A percentile compares a stretch with the other conserved stretches of the same genome.
Evolutionary conservation across 2,113 vertebrate species (phyloP).

Genomic region (Hippocampus zosterae): DNA sequence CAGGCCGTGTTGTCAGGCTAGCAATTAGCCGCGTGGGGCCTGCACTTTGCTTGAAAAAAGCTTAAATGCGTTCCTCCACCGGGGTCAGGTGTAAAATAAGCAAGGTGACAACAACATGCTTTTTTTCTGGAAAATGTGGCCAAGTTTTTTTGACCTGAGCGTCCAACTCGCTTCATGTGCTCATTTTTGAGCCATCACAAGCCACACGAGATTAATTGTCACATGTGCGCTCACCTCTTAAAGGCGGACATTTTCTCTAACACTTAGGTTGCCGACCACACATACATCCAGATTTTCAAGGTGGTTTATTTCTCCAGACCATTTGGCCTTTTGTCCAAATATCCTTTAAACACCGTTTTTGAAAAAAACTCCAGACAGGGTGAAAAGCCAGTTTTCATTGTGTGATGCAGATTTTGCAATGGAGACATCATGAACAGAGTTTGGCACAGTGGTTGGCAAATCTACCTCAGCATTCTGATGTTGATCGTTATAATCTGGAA

Average conservation of each 20-base stretch:
- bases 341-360: too few species aligned
- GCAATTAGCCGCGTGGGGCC: slow-evolving; percentile 4
- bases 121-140: background rate
- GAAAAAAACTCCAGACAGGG: too few species aligned
- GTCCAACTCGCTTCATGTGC: background rate
- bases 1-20: slow-evolving; percentile 10
- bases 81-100: slow-evolving; percentile 13
- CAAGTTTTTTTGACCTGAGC: background rate
- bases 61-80: slow-evolving; percentile 4
- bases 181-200: background rate
- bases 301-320: background rate
- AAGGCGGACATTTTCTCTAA: background rate
- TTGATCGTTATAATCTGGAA: too few species aligned
- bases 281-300: background rate
- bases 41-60: slow-evolving; percentile 9
- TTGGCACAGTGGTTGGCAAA: too few species aligned
- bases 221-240: background rate
- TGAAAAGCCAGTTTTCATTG: too few species aligned
- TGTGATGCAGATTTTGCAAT: too few species aligned
- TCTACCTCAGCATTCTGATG: too few species aligned
- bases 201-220: background rate
- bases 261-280: background rate
- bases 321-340: background rate
- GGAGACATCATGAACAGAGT: too few species aligned
- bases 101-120: slow-evolving; percentile 20